phyloP scores from a whole-genome alignment of 2,113 vertebrate species.

The Chionomys nivalis region DNA sequence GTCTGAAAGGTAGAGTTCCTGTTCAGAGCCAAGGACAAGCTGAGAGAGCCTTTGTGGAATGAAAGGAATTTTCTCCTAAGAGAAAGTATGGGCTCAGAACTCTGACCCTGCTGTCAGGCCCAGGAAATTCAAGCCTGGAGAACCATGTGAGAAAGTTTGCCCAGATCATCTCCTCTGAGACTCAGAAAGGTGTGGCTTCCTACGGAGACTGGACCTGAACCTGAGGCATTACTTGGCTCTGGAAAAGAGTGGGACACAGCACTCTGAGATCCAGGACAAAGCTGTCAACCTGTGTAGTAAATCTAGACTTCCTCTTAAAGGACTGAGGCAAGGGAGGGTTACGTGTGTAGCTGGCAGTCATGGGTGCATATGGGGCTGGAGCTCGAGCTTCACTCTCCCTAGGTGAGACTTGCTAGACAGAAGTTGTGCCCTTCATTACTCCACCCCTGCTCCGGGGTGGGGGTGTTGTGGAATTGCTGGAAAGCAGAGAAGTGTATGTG shows the following conservation, averaged over 20 bases:
- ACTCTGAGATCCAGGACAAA: too few species aligned
- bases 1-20: neutral
- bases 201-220: too few species aligned
- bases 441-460: too few species aligned
- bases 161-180: too few species aligned
- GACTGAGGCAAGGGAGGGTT: neutral
- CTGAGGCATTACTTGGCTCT: too few species aligned
- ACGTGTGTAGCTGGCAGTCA: neutral
- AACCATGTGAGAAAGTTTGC: too few species aligned
- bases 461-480: neutral
- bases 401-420: neutral
- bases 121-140: neutral
- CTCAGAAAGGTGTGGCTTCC: too few species aligned
- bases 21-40: neutral
- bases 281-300: too few species aligned
- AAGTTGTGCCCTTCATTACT: neutral
- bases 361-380: neutral
- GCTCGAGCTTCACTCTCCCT: neutral
- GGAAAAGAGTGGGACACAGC: too few species aligned
- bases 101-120: too few species aligned
- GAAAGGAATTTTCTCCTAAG: neutral
- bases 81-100: neutral
- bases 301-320: neutral
- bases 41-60: neutral
- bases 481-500: neutral